These are phyloP conservation scores for Athetis lepigone DNA, from an alignment of 2,888 invertebrate genomes.

Conservation along the genomic window DNA sequence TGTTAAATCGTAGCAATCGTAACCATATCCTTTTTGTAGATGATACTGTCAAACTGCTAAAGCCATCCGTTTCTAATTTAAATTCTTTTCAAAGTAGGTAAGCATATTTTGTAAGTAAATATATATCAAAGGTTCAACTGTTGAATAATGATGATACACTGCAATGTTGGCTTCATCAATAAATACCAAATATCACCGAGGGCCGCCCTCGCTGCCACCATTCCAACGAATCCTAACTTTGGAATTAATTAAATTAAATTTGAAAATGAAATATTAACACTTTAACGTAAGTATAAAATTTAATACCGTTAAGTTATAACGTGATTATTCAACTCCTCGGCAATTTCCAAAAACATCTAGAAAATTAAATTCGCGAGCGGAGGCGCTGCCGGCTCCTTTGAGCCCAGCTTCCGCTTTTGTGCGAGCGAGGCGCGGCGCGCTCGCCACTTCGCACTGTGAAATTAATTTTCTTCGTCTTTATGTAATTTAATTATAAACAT, in stretches of 20 bases:
- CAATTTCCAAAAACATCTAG: conserved; percentile 89
- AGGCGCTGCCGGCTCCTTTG: conserved; percentile 82
- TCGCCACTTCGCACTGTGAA: conserved; percentile 89
- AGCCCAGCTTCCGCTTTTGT: conserved; percentile 85
- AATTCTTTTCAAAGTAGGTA: background rate
- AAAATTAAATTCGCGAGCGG: conserved; percentile 88
- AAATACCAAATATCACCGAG: conserved; percentile 68
- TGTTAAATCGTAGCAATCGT: too few species aligned
- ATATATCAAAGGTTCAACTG: background rate
- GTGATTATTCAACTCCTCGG: conserved; percentile 89
- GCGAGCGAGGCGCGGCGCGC: conserved; percentile 71
- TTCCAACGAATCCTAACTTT: conserved; percentile 81
- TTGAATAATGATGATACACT: background rate
- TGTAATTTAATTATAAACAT: conserved; percentile 91
- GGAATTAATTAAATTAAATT: conserved; percentile 91
- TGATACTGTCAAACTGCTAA: too few species aligned
- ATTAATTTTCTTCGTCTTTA: conserved; percentile 91
- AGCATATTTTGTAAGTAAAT: too few species aligned
- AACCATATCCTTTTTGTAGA: too few species aligned
- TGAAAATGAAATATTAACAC: conserved; percentile 91
- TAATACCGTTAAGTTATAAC: conserved; percentile 90
- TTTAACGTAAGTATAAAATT: conserved; percentile 90
- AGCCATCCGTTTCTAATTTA: background rate
- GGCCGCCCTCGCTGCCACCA: conserved; percentile 65
- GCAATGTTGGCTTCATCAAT: conserved; percentile 13